phyloP scores from a whole-genome alignment of 30 jellyfish, hydroid and myxozoan species.

The Pseudorhiza aurosa region DNA sequence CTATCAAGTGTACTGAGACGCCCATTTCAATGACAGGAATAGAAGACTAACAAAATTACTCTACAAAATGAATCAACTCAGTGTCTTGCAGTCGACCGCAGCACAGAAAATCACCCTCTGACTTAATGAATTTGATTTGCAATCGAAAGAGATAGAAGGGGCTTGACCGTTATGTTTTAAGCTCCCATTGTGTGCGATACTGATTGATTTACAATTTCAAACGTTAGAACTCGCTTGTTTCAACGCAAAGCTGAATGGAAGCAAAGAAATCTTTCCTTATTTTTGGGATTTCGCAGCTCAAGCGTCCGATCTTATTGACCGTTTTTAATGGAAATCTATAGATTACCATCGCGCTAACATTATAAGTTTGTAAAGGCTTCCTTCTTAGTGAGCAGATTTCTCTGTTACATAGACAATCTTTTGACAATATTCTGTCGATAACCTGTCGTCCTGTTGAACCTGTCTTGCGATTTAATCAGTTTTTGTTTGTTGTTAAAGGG shows the following conservation, averaged over 20 bases:
- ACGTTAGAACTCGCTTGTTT: not conserved
- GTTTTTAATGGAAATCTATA: constrained; percentile 10
- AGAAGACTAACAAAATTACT: not conserved
- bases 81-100: constrained; percentile 17
- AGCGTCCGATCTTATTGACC: not conserved
- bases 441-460: not conserved
- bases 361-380: constrained; percentile 4
- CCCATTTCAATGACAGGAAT: not conserved
- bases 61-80: too few species aligned
- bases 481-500: not conserved
- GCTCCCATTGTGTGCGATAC: constrained; percentile 22
- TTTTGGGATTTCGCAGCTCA: constrained; percentile 4
- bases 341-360: constrained; percentile 7
- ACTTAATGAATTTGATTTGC: constrained; percentile 32
- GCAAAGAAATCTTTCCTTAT: constrained; percentile 36
- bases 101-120: constrained; percentile 10
- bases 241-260: constrained; percentile 11
- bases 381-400: constrained; percentile 8
- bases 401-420: constrained; percentile 25
- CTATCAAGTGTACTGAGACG: not conserved
- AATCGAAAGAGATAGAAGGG: constrained; percentile 23
- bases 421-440: not conserved
- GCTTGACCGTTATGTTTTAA: constrained; percentile 53
- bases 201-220: constrained; percentile 46
- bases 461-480: not conserved